Percentiles rank a stretch among this genome's conserved stretches.
Conservation (phyloP, 2,113 vertebrate species). For the Chloropsis hardwickii region DNA sequence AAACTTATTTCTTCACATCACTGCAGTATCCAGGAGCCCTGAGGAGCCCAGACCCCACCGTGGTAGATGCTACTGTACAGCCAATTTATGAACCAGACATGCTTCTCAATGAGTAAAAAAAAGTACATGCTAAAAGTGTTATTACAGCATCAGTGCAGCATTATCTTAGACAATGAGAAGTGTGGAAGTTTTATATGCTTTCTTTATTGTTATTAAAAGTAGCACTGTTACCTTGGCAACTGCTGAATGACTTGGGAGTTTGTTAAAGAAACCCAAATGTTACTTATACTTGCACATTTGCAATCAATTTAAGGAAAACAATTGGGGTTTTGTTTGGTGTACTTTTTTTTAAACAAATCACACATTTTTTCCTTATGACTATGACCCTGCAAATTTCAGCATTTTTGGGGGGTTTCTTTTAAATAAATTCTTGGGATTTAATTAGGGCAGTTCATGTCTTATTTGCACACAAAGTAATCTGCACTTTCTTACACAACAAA, state of each 20-base stretch:
- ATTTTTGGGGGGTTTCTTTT: neutral
- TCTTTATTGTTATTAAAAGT: slow-evolving; percentile 70
- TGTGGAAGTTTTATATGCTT: slow-evolving; percentile 52
- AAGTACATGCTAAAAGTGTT: neutral
- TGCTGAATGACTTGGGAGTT: slow-evolving; percentile 38
- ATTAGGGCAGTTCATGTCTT: neutral
- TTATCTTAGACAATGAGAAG: slow-evolving; percentile 50
- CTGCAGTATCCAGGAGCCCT: neutral
- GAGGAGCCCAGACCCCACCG: neutral
- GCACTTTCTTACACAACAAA: neutral
- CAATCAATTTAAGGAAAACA: slow-evolving; percentile 54
- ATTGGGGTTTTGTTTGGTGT: neutral
- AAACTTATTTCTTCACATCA: neutral
- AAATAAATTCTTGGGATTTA: neutral
- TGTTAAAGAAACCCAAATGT: slow-evolving; percentile 61
- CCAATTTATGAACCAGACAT: neutral
- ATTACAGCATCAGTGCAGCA: slow-evolving; percentile 1
- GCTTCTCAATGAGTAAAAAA: slow-evolving; percentile 2
- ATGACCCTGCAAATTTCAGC: neutral
- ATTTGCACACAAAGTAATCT: neutral
- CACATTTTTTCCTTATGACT: slow-evolving; percentile 19
- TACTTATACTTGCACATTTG: slow-evolving; percentile 59
- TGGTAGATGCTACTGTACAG: neutral
- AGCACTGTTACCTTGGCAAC: slow-evolving; percentile 71
- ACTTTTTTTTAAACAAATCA: neutral